Conservation (phyloP, 2,797 vertebrate genomes). For the Sebastolobus alascanus region DNA sequence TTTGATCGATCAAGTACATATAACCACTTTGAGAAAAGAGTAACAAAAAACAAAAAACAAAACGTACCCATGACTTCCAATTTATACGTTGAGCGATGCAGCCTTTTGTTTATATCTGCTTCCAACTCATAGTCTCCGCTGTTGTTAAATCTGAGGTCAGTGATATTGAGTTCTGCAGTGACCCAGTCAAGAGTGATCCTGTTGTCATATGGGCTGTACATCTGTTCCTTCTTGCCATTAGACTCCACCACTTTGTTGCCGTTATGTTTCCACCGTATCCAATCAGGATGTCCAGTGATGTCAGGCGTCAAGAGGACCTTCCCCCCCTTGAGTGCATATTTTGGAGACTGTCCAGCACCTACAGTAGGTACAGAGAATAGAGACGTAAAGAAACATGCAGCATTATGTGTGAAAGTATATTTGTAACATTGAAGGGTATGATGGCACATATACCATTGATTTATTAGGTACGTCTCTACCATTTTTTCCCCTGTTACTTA, state of each 20-base stretch:
- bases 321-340: constrained; percentile 36
- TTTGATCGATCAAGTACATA: neutral
- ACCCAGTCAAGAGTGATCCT: constrained; percentile 45
- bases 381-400: neutral
- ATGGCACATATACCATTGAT: too few species aligned
- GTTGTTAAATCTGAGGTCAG: constrained; percentile 47
- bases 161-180: constrained; percentile 62
- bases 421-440: neutral
- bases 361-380: neutral
- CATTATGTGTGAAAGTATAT: neutral
- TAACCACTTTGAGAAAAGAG: neutral
- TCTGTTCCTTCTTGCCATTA: fast-evolving
- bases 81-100: fast-evolving
- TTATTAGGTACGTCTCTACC: too few species aligned
- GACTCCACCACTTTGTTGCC: constrained; percentile 66
- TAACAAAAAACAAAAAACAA: neutral
- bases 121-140: constrained; percentile 69
- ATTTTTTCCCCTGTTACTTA: too few species aligned
- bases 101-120: fast-evolving
- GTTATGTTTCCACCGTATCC: constrained; percentile 75
- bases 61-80: constrained; percentile 76
- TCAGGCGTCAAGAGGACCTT: fast-evolving
- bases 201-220: neutral
- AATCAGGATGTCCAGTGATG: fast-evolving
- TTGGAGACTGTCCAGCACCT: constrained; percentile 39